Evolutionary conservation across 2,113 vertebrate species (phyloP).

Genomic region (Pluvialis apricaria): DNA sequence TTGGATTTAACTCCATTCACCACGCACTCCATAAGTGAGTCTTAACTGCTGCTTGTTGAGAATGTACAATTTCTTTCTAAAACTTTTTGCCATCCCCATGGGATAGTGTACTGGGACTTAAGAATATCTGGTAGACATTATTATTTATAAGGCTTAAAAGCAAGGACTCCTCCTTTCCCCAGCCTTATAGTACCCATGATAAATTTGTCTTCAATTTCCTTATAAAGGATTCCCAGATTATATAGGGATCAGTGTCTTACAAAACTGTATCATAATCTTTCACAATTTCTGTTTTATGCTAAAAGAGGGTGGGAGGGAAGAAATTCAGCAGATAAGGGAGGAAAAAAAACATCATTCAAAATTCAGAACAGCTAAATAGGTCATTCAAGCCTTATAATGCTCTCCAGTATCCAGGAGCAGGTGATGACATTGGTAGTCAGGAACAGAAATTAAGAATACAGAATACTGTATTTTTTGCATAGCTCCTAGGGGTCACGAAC

Average conservation of each 20-base stretch:
- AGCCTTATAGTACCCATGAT: not conserved
- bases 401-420: conserved; percentile 31
- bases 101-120: not conserved
- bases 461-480: not conserved
- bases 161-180: not conserved
- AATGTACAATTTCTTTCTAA: not conserved
- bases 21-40: not conserved
- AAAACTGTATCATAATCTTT: not conserved
- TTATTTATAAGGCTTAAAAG: not conserved
- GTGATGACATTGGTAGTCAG: not conserved
- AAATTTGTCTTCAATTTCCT: not conserved
- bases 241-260: not conserved
- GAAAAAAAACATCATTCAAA: not conserved
- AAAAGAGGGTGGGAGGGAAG: not conserved
- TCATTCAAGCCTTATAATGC: conserved; percentile 61
- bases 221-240: not conserved
- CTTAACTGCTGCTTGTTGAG: not conserved
- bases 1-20: too few relatives aligned
- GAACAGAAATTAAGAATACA: not conserved
- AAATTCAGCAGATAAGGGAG: not conserved
- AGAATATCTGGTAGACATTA: not conserved
- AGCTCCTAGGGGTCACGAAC: not conserved
- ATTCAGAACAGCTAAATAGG: conserved; percentile 58
- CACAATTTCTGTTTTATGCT: not conserved
- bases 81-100: not conserved